phyloP scores from a whole-genome alignment of 1,140 invertebrate genomes.

The Drosophila insularis region DNA sequence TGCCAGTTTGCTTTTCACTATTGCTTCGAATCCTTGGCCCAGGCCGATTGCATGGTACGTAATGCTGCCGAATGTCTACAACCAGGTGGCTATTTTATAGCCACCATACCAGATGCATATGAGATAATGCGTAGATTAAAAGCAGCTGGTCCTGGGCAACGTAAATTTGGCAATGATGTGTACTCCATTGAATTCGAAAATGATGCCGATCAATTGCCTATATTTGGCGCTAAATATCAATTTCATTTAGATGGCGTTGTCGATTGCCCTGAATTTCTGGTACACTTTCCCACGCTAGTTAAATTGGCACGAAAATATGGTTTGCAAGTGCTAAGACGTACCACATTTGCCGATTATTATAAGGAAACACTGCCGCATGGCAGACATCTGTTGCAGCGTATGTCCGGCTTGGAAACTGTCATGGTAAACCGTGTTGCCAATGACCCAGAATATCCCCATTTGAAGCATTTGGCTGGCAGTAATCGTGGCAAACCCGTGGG shows the following conservation, averaged over 20 bases:
- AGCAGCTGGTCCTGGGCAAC: constrained; percentile 84
- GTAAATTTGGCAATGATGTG: constrained; percentile 93
- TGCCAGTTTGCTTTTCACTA: constrained; percentile 99
- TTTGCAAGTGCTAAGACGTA: constrained; percentile 89
- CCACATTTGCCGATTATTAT: constrained; percentile 92
- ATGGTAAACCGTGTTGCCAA: constrained; percentile 84
- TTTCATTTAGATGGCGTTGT: constrained; percentile 98
- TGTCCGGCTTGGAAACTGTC: constrained; percentile 89
- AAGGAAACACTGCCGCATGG: constrained; percentile 85
- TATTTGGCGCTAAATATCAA: constrained; percentile 98
- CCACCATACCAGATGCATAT: constrained; percentile 96
- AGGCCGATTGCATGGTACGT: constrained; percentile 95
- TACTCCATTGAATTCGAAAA: constrained; percentile 92
- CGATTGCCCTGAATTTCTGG: constrained; percentile 99
- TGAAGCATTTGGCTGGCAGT: constrained; percentile 82
- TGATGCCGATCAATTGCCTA: constrained; percentile 87
- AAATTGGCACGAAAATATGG: constrained; percentile 92
- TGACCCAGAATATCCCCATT: constrained; percentile 89
- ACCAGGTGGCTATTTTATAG: constrained; percentile 97
- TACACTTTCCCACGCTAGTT: constrained; percentile 93
- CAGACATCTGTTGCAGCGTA: constrained; percentile 86
- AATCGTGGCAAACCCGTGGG: constrained; percentile 84
- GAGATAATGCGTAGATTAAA: constrained; percentile 89
- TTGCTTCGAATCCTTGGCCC: constrained; percentile 95
- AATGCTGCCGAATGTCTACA: constrained; percentile 95